These are phyloP conservation scores for Nothoprocta pentlandii DNA, from an alignment of 2,113 vertebrate species.

Conservation along the genomic window DNA sequence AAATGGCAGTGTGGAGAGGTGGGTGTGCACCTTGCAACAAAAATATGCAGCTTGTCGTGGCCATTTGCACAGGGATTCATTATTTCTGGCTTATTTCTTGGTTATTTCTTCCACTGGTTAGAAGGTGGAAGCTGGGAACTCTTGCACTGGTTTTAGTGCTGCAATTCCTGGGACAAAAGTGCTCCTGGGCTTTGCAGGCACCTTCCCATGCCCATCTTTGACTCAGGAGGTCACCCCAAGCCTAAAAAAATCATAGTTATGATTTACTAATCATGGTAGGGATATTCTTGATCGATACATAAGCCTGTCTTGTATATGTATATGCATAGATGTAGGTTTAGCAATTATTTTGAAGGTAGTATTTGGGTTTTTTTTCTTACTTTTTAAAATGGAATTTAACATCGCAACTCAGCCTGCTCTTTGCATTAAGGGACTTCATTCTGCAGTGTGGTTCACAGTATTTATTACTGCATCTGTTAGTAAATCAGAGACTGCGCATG, in stretches of 20 bases:
- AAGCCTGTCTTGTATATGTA: neutral
- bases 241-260: neutral
- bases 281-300: neutral
- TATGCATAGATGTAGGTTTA: fast-evolving
- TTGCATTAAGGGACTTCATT: neutral
- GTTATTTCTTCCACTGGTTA: neutral
- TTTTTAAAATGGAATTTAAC: neutral
- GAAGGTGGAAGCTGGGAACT: neutral
- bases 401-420: neutral
- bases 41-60: fast-evolving
- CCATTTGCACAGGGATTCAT: neutral
- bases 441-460: neutral
- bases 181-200: no score
- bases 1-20: fast-evolving
- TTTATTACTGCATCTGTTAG: neutral
- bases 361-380: neutral
- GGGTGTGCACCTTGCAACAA: neutral
- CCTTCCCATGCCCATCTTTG: neutral
- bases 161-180: neutral
- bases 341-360: neutral
- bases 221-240: neutral
- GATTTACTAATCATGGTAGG: neutral
- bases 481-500: neutral
- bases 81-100: no score
- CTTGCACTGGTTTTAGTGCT: neutral